Conservation (phyloP, 2,113 vertebrate species). For the Psilopogon haemacephalus region DNA sequence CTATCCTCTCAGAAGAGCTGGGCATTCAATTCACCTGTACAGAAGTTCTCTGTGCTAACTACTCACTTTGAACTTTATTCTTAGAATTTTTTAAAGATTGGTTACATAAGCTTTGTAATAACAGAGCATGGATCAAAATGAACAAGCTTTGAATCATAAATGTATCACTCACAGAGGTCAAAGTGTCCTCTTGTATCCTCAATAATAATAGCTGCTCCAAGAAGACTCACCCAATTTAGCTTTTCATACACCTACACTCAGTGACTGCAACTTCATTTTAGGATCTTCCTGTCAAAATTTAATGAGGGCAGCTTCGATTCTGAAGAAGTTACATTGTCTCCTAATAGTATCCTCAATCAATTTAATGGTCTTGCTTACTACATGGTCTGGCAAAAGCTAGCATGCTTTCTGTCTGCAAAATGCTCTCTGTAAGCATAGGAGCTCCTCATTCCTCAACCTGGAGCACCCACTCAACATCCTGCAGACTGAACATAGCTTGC, state of each 20-base stretch:
- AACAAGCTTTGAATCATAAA: neutral
- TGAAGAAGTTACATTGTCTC: neutral
- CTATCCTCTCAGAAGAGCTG: neutral
- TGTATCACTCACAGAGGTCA: neutral
- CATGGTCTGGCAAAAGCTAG: neutral
- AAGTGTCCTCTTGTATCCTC: neutral
- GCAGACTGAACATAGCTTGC: neutral
- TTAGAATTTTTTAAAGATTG: neutral
- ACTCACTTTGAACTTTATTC: neutral
- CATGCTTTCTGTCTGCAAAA: neutral
- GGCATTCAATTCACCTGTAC: neutral
- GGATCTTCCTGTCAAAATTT: neutral
- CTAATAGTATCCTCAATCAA: neutral
- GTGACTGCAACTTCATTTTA: neutral
- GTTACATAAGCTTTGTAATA: neutral
- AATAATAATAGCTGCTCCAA: neutral
- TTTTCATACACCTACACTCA: neutral
- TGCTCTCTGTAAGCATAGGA: neutral
- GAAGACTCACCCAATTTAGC: neutral
- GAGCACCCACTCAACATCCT: neutral
- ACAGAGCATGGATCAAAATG: neutral
- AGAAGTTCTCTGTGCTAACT: neutral
- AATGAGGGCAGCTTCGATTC: neutral
- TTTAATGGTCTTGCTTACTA: neutral
- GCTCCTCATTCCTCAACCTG: neutral